These are phyloP conservation scores for Drosophila dives DNA, from an alignment of 2,888 invertebrate genomes.

Conservation along the genomic window DNA sequence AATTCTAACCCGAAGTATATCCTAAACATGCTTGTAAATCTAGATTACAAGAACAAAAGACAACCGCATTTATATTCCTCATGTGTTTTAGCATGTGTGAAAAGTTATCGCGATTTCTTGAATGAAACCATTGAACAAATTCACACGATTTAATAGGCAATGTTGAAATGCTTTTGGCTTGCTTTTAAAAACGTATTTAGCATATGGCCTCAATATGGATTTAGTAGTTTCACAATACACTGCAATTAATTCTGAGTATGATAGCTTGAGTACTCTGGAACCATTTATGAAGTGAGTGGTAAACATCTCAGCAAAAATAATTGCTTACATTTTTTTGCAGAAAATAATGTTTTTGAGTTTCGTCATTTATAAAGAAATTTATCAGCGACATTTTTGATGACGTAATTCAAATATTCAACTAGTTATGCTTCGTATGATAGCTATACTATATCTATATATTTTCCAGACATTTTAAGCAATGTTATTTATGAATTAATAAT, in stretches of 20 bases:
- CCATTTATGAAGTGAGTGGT: not conserved
- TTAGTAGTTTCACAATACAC: slow-evolving; percentile 11
- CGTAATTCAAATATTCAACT: not conserved
- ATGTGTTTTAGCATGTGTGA: not conserved
- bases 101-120: not conserved
- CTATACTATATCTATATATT: not conserved
- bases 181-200: slow-evolving; percentile 28
- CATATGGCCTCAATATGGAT: slow-evolving; percentile 22
- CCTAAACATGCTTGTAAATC: not conserved
- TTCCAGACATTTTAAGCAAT: not conserved
- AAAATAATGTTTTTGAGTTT: slow-evolving; percentile 2
- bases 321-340: not conserved
- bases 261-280: not conserved
- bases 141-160: slow-evolving; percentile 2
- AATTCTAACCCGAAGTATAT: not conserved
- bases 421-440: not conserved
- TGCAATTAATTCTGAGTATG: not conserved
- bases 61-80: not conserved
- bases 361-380: slow-evolving; percentile 6
- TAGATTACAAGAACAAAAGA: not conserved
- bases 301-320: not conserved
- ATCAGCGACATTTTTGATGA: slow-evolving; percentile 1
- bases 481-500: not conserved
- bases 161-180: slow-evolving; percentile 11
- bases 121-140: slow-evolving; percentile 1